Evolutionary conservation across 1,140 invertebrate genomes (phyloP), one percentile per base, ranked within the genome.

Genomic region (Hesperophylax magnus): DNA sequence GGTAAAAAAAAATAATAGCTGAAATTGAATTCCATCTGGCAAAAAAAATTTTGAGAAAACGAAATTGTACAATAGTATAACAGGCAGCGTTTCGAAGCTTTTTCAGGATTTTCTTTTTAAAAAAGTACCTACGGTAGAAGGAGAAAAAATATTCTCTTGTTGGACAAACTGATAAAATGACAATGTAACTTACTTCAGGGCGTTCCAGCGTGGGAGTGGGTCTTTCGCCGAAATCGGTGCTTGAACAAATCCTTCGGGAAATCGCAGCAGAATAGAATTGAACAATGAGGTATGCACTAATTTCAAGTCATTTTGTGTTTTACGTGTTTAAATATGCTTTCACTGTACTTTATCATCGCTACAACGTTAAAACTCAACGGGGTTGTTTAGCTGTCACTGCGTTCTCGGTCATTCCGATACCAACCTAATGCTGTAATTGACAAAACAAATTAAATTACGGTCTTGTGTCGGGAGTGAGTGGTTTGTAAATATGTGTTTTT

Each of bases 271-370:
- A 76, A 76, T 39, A 61, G 27, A 31, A 60, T 31, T 27, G 39
- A 76, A 76, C 72, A 76, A 76, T 76, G 72, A 76, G 72, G 72
- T 76, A 76, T 17, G 14, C 27, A 61, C 56, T 39, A 11, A 76
- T 76, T 60, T 76, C 3, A 15, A 76, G 9, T 60, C 3, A 76
- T 17, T n/a, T 60, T 31, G 15, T 27, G 14, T 75, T 34, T 27
- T 11, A n/a, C 9, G 8, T 39, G 54, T 34, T 76, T 61, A 39
- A 34, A 76, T n/a, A 34, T 58, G 7, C 14, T 2, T 58, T 60
- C 53, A 58, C 72, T 76, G 54, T 27, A 58, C 72, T 58, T 76
- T 76, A 8, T 54, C 24, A 27, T 72, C 17, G 11, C 11, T 11
- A 34, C n/a, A 39, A n/a, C 31, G 18, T 0, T 39, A 27, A 58